A percentile compares a stretch with the other conserved stretches of the same genome.
Conservation (phyloP, 2,888 invertebrate species). For the Geotrupes spiniger region DNA sequence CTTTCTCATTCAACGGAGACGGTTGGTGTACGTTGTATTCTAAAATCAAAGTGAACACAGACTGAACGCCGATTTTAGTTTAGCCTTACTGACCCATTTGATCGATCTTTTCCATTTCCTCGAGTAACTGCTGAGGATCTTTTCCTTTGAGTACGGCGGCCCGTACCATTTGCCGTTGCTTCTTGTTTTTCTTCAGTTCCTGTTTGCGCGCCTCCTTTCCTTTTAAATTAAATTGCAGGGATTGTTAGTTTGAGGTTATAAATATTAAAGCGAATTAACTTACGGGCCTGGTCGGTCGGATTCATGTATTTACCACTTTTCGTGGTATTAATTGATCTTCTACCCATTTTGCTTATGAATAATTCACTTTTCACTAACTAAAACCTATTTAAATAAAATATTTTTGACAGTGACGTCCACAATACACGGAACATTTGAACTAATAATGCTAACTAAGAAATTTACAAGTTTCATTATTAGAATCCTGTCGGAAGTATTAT, state of each 20-base stretch:
- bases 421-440: too few species aligned
- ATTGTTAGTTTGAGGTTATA: conserved; percentile 14
- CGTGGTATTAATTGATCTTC: conserved; percentile 96
- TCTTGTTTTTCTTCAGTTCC: conserved; percentile 97
- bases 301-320: conserved; percentile 99
- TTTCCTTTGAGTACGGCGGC: conserved; percentile 97
- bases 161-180: conserved; percentile 92
- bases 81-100: conserved; percentile 78
- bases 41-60: conserved; percentile 46
- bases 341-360: conserved; percentile 68
- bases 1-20: conserved; percentile 94
- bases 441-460: too few species aligned
- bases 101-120: conserved; percentile 96
- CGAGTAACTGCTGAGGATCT: conserved; percentile 91
- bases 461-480: neutral
- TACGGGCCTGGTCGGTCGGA: conserved; percentile 98
- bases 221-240: conserved; percentile 43
- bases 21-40: conserved; percentile 94
- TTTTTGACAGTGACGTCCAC: too few species aligned
- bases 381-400: neutral
- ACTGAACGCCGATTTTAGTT: too few species aligned
- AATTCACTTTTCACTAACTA: conserved; percentile 2
- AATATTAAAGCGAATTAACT: conserved; percentile 51
- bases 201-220: conserved; percentile 97
- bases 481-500: too few species aligned